Conservation (phyloP, 2,113 vertebrate genomes). For the Pavo muticus region DNA sequence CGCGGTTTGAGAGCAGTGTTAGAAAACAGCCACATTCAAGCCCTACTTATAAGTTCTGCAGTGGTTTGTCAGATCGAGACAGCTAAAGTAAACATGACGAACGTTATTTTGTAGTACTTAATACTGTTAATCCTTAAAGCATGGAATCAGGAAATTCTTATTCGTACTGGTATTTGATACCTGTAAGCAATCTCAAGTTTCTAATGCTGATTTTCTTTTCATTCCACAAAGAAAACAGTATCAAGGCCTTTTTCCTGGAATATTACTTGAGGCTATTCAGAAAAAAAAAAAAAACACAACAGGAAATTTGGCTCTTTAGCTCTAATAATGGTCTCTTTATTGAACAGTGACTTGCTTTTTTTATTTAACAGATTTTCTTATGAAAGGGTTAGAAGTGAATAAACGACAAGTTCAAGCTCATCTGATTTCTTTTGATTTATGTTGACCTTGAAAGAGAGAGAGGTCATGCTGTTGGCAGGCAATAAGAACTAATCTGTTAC, state of each 20-base stretch:
- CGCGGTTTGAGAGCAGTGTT: not conserved
- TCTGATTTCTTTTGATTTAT: conserved; percentile 80
- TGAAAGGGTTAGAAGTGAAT: conserved; percentile 61
- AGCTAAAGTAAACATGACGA: conserved; percentile 43
- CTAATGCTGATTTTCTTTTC: conserved; percentile 53
- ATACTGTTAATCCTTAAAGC: conserved; percentile 37
- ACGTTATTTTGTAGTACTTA: conserved; percentile 1
- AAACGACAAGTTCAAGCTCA: conserved; percentile 49
- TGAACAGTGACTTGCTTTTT: conserved; percentile 20
- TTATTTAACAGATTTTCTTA: conserved; percentile 63
- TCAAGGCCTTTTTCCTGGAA: conserved; percentile 40
- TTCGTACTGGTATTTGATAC: conserved; percentile 30
- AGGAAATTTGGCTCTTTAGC: conserved; percentile 66
- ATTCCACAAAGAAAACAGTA: conserved; percentile 64
- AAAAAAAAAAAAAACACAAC: conserved; percentile 23
- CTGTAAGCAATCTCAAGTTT: conserved; percentile 16
- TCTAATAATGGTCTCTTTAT: conserved; percentile 38
- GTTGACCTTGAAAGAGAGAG: conserved; percentile 72
- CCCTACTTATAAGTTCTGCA: not conserved
- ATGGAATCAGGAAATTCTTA: conserved; percentile 41
- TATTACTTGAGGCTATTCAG: conserved; percentile 55
- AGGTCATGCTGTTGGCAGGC: conserved; percentile 77
- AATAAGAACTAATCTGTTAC: conserved; percentile 80
- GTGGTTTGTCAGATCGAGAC: conserved; percentile 46
- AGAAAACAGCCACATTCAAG: not conserved